Conservation (phyloP, 2,797 vertebrate species). For the Thunnus albacares region DNA sequence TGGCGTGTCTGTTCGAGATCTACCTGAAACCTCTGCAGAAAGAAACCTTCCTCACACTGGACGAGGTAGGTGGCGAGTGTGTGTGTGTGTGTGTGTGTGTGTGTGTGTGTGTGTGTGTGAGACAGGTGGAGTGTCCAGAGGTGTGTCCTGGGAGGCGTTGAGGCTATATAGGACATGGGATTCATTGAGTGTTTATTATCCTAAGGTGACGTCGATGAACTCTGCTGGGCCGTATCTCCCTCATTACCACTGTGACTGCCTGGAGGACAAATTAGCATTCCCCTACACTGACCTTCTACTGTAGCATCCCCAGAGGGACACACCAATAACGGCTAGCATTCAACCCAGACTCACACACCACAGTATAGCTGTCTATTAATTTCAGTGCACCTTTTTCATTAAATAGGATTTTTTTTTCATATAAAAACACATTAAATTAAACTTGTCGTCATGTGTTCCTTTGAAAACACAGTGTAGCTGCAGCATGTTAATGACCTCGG, state of each 20-base stretch:
- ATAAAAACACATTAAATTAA: slow-evolving; percentile 14
- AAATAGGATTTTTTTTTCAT: neutral
- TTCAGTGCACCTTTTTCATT: slow-evolving; percentile 11
- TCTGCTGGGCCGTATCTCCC: slow-evolving; percentile 46
- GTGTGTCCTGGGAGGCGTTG: slow-evolving; percentile 4
- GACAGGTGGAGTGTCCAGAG: neutral
- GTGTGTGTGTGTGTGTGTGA: too few relatives aligned
- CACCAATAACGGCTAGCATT: slow-evolving; percentile 33
- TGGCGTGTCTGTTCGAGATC: slow-evolving; percentile 94
- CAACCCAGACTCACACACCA: slow-evolving; percentile 5
- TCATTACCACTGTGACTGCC: slow-evolving; percentile 57
- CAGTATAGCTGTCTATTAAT: neutral
- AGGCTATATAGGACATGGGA: slow-evolving; percentile 14
- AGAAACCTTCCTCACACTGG: slow-evolving; percentile 95
- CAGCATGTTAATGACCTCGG: slow-evolving; percentile 41
- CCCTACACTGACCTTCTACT: slow-evolving; percentile 57
- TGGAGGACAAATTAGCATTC: slow-evolving; percentile 73
- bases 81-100: neutral
- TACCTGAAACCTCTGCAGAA: slow-evolving; percentile 97
- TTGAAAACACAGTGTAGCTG: slow-evolving; percentile 17
- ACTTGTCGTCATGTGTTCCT: neutral
- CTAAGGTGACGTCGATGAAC: slow-evolving; percentile 53
- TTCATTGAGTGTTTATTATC: slow-evolving; percentile 65
- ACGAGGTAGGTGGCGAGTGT: slow-evolving; percentile 89
- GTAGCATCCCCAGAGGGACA: slow-evolving; percentile 34